Base-by-base conservation (phyloP, 2,888 invertebrate species). In the Eucera pruinosa region DNA sequence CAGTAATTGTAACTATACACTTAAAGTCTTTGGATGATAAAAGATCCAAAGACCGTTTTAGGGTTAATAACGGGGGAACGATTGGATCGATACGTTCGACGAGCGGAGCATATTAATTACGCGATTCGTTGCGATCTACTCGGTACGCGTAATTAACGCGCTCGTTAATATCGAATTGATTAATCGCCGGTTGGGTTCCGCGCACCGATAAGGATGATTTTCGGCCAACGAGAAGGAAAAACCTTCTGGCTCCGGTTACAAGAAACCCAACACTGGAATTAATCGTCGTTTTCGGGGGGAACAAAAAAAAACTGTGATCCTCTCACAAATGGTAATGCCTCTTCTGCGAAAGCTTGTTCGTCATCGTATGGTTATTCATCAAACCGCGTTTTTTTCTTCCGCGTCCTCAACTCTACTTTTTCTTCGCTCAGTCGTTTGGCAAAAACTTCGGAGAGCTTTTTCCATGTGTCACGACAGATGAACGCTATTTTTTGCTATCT, bases 321-420 rank as follows among this genome's bases (percentile, higher is more conserved):
- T 52, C 73, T 36, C 57, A n/a, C 45, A 50, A 74, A 79, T 65
- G 80, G 54, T 71, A 75, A 75, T 79, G 66, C 70, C 61, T 66
- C 73, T 74, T 70, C 57, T 9, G 25, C n/a, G 45, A 60, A 57
- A 79, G 36, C 55, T 60, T 55, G 80, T 67, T 67, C 75, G 80
- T 80, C 80, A 80, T 80, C 74, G 75, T 43, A 60, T 52, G 79
- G 71, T 75, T 79, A 79, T 80, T 80, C 80, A 75, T 79, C 80
- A 79, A 67, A 62, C 62, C 58, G 25, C 55, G 52, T 74, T 78
- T 72, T 65, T 43, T 50, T 25, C 25, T n/a, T n/a, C n/a, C n/a
- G n/a, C n/a, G n/a, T n/a, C n/a, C 54, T 11, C 39, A n/a, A 36
- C 11, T 43, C 30, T 7, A 11, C 7, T 43, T 54, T 41, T 48